Conservation (phyloP, 2,797 vertebrate species). For the Molothrus ater region DNA sequence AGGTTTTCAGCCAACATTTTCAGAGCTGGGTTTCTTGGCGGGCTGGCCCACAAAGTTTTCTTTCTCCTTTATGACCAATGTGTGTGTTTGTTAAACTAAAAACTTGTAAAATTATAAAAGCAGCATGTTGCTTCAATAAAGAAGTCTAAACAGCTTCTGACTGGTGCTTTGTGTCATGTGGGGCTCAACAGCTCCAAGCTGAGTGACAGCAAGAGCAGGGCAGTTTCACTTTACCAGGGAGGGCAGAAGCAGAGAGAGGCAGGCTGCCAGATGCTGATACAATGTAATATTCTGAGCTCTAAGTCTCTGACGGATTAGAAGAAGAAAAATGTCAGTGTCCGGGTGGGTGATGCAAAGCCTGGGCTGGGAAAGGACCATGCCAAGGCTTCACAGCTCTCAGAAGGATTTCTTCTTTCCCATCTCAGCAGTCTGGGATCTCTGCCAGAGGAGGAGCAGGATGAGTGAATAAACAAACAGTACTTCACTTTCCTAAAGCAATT, state of each 20-base stretch:
- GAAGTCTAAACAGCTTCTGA: too few relatives aligned
- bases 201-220: not conserved
- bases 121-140: too few relatives aligned
- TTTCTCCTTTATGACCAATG: too few relatives aligned
- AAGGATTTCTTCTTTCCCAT: constrained; percentile 18
- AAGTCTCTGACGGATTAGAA: not conserved
- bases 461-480: not conserved
- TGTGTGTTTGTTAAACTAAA: too few relatives aligned
- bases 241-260: constrained; percentile 19
- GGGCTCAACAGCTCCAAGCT: not conserved
- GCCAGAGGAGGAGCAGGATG: not conserved
- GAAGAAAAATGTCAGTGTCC: not conserved
- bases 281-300: not conserved
- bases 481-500: constrained; percentile 21
- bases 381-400: not conserved
- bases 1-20: not conserved
- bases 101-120: too few relatives aligned
- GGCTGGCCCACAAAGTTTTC: not conserved
- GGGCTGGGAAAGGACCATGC: not conserved
- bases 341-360: constrained; percentile 15
- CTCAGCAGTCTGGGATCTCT: not conserved
- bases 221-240: constrained; percentile 20
- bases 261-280: constrained; percentile 26
- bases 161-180: too few relatives aligned
- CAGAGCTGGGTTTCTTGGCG: not conserved